A percentile compares a stretch with the other conserved stretches of the same genome.
Evolutionary conservation across 2,888 invertebrate genomes (phyloP).

Genomic region (Drosophila quasianomalipes): DNA sequence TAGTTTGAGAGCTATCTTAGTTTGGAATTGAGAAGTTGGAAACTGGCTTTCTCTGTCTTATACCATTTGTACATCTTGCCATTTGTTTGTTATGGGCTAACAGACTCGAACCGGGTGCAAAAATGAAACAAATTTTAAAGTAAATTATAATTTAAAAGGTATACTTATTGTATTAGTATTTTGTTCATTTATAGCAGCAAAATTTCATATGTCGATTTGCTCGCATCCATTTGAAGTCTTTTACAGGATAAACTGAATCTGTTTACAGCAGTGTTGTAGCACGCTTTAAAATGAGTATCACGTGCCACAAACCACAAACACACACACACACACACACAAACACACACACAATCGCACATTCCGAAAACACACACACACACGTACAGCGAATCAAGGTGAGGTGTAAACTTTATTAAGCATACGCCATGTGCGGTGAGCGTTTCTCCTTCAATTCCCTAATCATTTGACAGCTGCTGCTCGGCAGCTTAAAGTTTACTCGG

Average conservation of each 20-base stretch:
- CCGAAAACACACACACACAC: constrained; percentile 33
- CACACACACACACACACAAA: constrained; percentile 18
- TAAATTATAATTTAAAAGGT: not conserved
- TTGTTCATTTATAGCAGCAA: not conserved
- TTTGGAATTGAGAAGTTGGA: not conserved
- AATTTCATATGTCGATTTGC: not conserved
- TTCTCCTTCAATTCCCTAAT: constrained; percentile 56
- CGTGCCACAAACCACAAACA: constrained; percentile 43
- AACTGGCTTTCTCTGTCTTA: not conserved
- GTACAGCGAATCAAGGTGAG: constrained; percentile 65
- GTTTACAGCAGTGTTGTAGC: not conserved
- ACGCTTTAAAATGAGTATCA: constrained; percentile 62
- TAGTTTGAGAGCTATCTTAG: not conserved
- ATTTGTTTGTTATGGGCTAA: not conserved
- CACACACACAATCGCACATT: constrained; percentile 16
- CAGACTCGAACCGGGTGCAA: not conserved
- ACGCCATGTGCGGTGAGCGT: constrained; percentile 51
- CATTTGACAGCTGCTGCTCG: constrained; percentile 69
- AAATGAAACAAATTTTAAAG: not conserved
- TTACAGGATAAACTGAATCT: constrained; percentile 12
- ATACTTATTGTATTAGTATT: not conserved
- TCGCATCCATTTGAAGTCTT: not conserved
- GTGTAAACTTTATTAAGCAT: constrained; percentile 71
- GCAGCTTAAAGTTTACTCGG: constrained; percentile 65
- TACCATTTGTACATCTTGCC: not conserved